A percentile compares a stretch with the other conserved stretches of the same genome.
phyloP scores from a whole-genome alignment of 2,888 invertebrate genomes.

The Meiosimyza platycephala region DNA sequence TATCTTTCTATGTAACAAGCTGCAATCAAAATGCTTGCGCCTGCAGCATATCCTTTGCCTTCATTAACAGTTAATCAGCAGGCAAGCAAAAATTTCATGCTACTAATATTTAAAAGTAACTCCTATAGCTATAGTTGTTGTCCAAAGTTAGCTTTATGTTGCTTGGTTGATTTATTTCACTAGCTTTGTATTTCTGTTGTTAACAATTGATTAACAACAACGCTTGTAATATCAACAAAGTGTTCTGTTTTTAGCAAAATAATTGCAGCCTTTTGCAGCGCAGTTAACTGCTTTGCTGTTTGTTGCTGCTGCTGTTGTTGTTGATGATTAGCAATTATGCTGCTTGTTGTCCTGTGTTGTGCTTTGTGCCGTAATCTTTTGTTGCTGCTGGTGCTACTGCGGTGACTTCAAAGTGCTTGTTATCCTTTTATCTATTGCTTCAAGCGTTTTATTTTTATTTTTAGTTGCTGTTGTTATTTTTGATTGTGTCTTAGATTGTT shows the following conservation, averaged over 20 bases:
- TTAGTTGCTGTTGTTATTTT: neutral
- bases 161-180: constrained; percentile 6
- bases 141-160: neutral
- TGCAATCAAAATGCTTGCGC: neutral
- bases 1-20: no score
- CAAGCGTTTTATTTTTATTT: neutral
- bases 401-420: neutral
- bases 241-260: neutral
- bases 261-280: no score
- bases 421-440: neutral
- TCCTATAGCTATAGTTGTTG: no score
- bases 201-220: constrained; percentile 18
- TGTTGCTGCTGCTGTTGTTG: constrained; percentile 7
- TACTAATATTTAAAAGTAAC: no score
- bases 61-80: neutral
- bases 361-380: no score
- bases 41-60: constrained; percentile 9
- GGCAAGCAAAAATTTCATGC: no score
- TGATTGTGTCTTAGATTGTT: neutral
- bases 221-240: constrained; percentile 4
- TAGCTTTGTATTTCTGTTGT: constrained; percentile 7
- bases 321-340: neutral
- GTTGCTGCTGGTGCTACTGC: no score
- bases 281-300: neutral
- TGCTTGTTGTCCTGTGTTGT: no score